Base-by-base conservation (phyloP, 1,140 invertebrate species). In the Apis florea region DNA sequence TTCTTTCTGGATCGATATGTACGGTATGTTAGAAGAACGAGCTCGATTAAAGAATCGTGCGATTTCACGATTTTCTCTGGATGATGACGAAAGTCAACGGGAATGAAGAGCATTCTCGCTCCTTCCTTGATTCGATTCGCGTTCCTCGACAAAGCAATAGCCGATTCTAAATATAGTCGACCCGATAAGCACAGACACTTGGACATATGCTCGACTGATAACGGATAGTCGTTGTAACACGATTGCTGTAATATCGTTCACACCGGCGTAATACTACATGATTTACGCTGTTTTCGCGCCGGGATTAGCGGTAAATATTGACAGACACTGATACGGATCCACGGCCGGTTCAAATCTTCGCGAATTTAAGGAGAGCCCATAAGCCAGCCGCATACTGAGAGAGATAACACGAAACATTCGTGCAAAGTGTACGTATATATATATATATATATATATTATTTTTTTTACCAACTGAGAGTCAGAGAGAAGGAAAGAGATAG, bases 161-260 rank as follows among this genome's bases (percentile, higher is more conserved):
- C 24, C 53, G 54, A 24, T 74, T 40, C 79, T 84, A 84, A 84
- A 84, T 84, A 84, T 84, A 84, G 79, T 58, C 54, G 47, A 31
- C 10, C 72, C 67, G 83, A 84, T 84, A 84, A 84, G 82, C 80
- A 72, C 74, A 84, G 74, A 68, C 79, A 76, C 79, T 84, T 82
- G 83, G 83, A 84, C 83, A 84, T 77, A 77, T 73, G 74, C 80
- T 84, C 68, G 54, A 31, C 74, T 82, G 83, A 84, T 84, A 84
- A 84, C 71, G 80, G 47, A 68, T 58, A 82, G 58, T 51, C 79
- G 79, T 58, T 84, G 73, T 83, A 83, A 81, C 70, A 78, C 81
- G 78, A 66, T 72, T 83, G 82, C 82, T 74, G 82, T 83, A 83
- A 83, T 84, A 83, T 79, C 82, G 76, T 83, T 72, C 77, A 49